Base-by-base conservation (phyloP, 2,113 vertebrate genomes). In the Cryptotis parvus region DNA sequence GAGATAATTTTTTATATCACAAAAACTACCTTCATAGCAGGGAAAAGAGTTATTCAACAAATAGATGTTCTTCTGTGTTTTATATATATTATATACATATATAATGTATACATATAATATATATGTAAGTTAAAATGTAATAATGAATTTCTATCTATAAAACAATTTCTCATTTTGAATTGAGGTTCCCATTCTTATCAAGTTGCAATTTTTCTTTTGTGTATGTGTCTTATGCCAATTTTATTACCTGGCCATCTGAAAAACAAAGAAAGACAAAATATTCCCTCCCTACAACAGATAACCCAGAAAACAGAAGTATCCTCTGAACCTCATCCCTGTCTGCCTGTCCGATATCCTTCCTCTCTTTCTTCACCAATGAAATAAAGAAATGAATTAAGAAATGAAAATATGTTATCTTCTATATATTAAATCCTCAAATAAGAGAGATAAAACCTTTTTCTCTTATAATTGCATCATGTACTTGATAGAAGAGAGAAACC, bases 391-490 rank as follows among this genome's bases (percentile, higher is more conserved):
- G 26, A 66, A 75, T 49, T 61, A 87, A n/a, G n/a, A n/a, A 35
- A 31, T 77, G 33, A n/a, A 90, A 81, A 68, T 84, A 14, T 9
- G 69, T 27, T 68, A 37, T 87, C 33, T 68, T 26, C n/a, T 37
- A 77, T 49, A 65, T 20, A 74, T 45, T 85, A 75, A 84, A 11
- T 69, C 22, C 65, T 82, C 6, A 52, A 61, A 70, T 84, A 14
- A 81, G 27, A 49, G 93, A 91, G 11, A 35, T 55, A 90, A 77
- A 35, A 86, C 33, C 22, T 83, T 65, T 70, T 70, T 84, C 68
- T 27, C 87, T 85, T 72, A 33, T 78, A 45, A 37, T 12, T 68
- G 37, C 3, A 69, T 84, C 65, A 2, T 12, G 1, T 27, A 27
- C 9, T 52, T 93, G 35, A 33, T 20, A n/a, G 43, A 61, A 39